Percentiles rank a stretch among this genome's conserved stretches.
Conservation (phyloP, 2,797 vertebrate species). For the Sebastes melanostomus region DNA sequence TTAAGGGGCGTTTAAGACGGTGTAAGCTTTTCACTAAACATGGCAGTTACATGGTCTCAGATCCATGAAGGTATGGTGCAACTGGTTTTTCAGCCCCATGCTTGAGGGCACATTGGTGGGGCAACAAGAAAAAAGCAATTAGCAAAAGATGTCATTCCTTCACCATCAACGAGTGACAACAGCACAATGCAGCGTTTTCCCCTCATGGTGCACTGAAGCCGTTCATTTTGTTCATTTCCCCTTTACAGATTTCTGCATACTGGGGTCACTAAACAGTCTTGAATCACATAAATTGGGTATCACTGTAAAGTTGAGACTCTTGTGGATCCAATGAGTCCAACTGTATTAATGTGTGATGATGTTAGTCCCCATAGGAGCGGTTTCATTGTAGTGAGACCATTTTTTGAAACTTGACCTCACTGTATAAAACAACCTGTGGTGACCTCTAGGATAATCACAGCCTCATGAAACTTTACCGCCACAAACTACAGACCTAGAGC, state of each 20-base stretch:
- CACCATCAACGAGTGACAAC: neutral
- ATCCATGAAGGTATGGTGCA: neutral
- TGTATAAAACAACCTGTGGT: too few species aligned
- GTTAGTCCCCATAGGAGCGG: rapidly evolving
- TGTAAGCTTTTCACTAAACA: neutral
- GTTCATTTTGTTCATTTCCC: neutral
- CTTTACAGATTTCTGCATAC: too few species aligned
- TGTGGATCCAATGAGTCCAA: too few species aligned
- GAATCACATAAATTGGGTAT: too few species aligned
- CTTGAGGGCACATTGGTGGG: neutral
- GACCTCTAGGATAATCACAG: too few species aligned
- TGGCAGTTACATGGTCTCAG: neutral
- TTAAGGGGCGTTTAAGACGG: constrained; percentile 5
- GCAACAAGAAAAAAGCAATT: constrained; percentile 2
- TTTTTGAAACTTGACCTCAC: too few species aligned
- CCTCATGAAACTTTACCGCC: too few species aligned
- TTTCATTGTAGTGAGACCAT: too few species aligned
- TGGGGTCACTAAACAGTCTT: too few species aligned
- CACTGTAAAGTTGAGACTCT: too few species aligned
- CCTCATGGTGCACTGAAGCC: neutral
- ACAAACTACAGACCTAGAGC: too few species aligned
- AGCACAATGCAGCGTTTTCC: neutral
- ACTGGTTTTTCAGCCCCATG: constrained; percentile 16
- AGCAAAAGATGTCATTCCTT: neutral
- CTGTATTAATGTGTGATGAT: too few species aligned